Evolutionary conservation across 1,140 invertebrate species (phyloP).

Genomic region (Zophobas atratus): DNA sequence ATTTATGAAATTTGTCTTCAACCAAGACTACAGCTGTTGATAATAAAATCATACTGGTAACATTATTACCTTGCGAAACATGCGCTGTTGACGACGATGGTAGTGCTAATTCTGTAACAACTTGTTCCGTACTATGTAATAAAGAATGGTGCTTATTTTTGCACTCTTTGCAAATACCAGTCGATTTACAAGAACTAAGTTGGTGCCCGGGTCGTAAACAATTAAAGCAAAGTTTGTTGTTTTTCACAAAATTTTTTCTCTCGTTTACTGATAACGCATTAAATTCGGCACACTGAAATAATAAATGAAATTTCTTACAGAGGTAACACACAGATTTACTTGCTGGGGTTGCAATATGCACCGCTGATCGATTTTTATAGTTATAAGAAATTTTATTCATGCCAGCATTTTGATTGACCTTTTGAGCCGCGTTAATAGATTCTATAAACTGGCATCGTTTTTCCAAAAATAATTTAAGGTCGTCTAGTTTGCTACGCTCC

Average conservation of each 20-base stretch:
- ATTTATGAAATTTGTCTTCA: not conserved
- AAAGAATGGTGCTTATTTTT: not conserved
- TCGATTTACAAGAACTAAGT: not conserved
- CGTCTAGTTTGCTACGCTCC: not conserved
- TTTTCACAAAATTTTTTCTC: too few species aligned
- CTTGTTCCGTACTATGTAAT: not conserved
- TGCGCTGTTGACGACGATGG: not conserved
- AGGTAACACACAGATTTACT: too few species aligned
- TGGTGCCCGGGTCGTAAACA: too few species aligned
- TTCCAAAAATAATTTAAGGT: not conserved
- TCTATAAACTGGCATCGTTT: not conserved
- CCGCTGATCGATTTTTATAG: not conserved
- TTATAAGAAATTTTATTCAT: not conserved
- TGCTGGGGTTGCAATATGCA: not conserved
- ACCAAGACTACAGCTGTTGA: not conserved
- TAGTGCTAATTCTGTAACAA: not conserved
- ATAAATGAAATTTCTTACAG: too few species aligned
- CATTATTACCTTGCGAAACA: not conserved
- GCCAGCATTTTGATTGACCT: not conserved
- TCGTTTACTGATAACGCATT: too few species aligned
- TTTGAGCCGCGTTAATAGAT: not conserved
- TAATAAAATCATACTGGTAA: too few species aligned
- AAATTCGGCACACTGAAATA: too few species aligned
- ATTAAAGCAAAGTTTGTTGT: too few species aligned
- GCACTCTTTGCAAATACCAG: not conserved